phyloP scores from a whole-genome alignment of 2,888 invertebrate genomes.

The Drosophila stalkeri region DNA sequence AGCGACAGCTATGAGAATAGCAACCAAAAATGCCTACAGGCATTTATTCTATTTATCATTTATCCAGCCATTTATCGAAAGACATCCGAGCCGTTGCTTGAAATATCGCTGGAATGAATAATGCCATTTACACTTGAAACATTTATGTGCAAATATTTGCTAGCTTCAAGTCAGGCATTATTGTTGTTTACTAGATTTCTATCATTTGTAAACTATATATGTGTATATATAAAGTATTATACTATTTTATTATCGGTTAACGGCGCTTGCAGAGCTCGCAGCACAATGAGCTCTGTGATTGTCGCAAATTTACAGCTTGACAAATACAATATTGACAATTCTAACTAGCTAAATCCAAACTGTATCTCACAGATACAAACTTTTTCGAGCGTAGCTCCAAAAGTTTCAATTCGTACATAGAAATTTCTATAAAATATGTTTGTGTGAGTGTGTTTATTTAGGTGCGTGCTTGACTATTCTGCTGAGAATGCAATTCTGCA shows the following conservation, averaged over 20 bases:
- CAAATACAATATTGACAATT: conserved; percentile 55
- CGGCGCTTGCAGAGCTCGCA: conserved; percentile 8
- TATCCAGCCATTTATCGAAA: conserved; percentile 77
- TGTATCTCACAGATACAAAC: conserved; percentile 61
- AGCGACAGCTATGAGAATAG: conserved; percentile 46
- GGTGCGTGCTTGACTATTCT: conserved; percentile 44
- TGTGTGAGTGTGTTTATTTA: conserved; percentile 23
- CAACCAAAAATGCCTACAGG: conserved; percentile 66
- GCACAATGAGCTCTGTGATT: conserved; percentile 38
- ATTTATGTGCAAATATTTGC: conserved; percentile 66
- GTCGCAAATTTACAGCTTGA: conserved; percentile 38
- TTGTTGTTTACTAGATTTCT: conserved; percentile 3
- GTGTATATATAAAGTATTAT: not conserved
- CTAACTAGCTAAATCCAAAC: conserved; percentile 40
- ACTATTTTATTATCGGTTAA: conserved; percentile 13
- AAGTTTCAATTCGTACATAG: conserved; percentile 72
- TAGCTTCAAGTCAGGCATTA: conserved; percentile 34
- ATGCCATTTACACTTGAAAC: conserved; percentile 70
- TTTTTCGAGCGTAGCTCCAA: conserved; percentile 66
- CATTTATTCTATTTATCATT: conserved; percentile 81
- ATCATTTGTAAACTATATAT: conserved; percentile 1
- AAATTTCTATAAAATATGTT: conserved; percentile 3
- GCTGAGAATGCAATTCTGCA: conserved; percentile 50
- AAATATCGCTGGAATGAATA: conserved; percentile 69
- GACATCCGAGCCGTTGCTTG: conserved; percentile 65